Conservation (phyloP, 2,113 vertebrate species). For the Girardinichthys multiradiatus region DNA sequence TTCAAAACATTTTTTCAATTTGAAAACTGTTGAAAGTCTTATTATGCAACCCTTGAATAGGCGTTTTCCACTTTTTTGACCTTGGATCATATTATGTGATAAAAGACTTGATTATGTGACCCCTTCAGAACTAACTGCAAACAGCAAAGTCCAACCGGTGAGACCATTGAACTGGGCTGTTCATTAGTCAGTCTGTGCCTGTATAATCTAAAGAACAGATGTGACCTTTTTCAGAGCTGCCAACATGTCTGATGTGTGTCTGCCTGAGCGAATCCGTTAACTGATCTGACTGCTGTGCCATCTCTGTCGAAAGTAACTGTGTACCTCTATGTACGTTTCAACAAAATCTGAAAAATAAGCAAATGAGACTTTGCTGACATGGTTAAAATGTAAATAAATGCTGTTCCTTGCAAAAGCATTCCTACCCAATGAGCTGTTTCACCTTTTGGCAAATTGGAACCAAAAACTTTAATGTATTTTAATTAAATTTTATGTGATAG, state of each 20-base stretch:
- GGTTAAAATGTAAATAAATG: too few species aligned
- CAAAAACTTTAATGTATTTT: not conserved
- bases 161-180: not conserved
- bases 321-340: constrained; percentile 92
- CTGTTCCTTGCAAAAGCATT: too few species aligned
- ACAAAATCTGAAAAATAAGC: constrained; percentile 90
- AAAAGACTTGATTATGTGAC: constrained; percentile 46
- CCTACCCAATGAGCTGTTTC: not conserved
- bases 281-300: constrained; percentile 83
- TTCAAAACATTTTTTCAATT: not conserved
- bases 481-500: not conserved
- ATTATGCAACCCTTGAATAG: constrained; percentile 43
- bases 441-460: not conserved
- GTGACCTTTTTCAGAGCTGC: constrained; percentile 63
- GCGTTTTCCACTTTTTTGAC: constrained; percentile 49
- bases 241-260: constrained; percentile 91
- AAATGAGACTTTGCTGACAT: too few species aligned
- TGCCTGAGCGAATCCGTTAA: constrained; percentile 88
- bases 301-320: constrained; percentile 90
- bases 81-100: constrained; percentile 57
- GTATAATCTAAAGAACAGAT: not conserved
- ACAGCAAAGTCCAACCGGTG: not conserved
- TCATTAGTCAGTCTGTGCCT: not conserved
- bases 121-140: constrained; percentile 28
- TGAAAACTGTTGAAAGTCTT: constrained; percentile 16